Evolutionary conservation across 2,888 invertebrate species (phyloP), one percentile per base, ranked within the genome.

Genomic region (Omphaloscelis lunosa): DNA sequence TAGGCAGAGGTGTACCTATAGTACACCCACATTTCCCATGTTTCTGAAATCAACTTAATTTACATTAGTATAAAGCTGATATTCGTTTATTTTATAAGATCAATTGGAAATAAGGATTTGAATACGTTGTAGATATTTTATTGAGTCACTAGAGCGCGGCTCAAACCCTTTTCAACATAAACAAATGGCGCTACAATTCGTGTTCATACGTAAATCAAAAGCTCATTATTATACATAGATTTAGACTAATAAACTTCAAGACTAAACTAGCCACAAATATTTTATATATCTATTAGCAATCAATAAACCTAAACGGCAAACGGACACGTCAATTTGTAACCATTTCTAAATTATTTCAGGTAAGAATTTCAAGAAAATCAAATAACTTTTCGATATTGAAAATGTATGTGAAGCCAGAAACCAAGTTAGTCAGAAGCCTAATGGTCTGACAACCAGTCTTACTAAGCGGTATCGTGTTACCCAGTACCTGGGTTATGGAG

Each of bases 311-410:
- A 73, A 83, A 80, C 59, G 66, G 29, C 56, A 27, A 70, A 12
- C 63, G 59, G 83, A 76, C 48, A 76, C 74, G 68, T 73, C 67
- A 83, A 83, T 76, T 75, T 63, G 70, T 63, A 39, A 15, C 23
- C 7, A 39, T 61, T 77, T 34, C 56, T 51, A 53, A 68, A 79
- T 66, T 39, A 72, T 79, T 72, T 72, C 63, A 69, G 56, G 58
- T 34, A 48, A 39, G 7, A 56, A 62, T 34, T 59, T 73, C 12
- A 56, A 41, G 66, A 15, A 56, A 78, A 61, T 20, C 23, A 56
- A 69, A 75, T 74, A 66, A 41, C 73, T 73, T 61, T 70, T 12
- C 34, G 6, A 71, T 48, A 41, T 27, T 41, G 58, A n/a, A 56
- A n/a, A 56, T 56, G n/a, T 53, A 53, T 9, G n/a, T 53, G 11